These are phyloP conservation scores for Dicrostonyx torquatus DNA, from an alignment of 2,797 vertebrate genomes.

Conservation along the genomic window DNA sequence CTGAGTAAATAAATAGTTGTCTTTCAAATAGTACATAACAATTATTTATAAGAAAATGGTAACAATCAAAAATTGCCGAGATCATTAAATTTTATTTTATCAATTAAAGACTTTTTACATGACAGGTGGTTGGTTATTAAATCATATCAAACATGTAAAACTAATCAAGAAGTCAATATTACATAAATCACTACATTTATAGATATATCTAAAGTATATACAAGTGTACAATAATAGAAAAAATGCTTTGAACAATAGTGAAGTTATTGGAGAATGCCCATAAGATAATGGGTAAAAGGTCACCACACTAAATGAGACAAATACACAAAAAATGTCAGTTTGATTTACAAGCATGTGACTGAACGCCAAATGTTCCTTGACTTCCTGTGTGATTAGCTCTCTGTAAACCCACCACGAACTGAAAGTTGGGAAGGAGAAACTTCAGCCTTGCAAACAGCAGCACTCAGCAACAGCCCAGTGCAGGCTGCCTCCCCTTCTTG, in stretches of 20 bases:
- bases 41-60: background rate
- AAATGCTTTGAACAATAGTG: conserved; percentile 45
- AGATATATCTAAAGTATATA: background rate
- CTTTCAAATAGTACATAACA: background rate
- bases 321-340: background rate
- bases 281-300: conserved; percentile 2
- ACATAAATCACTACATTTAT: background rate
- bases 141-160: conserved; percentile 16
- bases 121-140: background rate
- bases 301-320: background rate
- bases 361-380: background rate
- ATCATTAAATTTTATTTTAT: background rate
- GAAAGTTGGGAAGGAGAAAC: background rate
- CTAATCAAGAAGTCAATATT: background rate
- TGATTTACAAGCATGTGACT: background rate
- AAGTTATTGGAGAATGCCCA: background rate
- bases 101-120: background rate
- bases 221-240: background rate
- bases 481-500: background rate
- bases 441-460: background rate
- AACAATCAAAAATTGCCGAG: conserved; percentile 1
- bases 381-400: background rate
- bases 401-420: background rate
- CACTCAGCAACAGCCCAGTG: rapidly evolving
- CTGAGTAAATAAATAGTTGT: background rate